Percentiles rank a stretch among this genome's conserved stretches.
These are phyloP conservation scores for Ectropis crepuscularia DNA, from an alignment of 2,888 invertebrate genomes.

Conservation along the genomic window DNA sequence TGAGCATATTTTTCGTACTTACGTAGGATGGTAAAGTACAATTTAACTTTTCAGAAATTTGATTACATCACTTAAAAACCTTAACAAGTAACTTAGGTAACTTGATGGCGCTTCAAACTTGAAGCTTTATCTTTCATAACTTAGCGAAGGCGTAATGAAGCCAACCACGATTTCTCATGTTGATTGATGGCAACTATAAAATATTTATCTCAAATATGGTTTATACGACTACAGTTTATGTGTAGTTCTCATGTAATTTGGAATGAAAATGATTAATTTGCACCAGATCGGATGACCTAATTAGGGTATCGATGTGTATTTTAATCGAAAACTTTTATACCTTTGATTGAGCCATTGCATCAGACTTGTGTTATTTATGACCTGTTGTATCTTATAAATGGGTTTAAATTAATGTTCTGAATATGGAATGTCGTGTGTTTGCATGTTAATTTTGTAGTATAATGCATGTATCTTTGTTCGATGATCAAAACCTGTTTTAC, in stretches of 20 bases:
- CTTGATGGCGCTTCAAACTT: slow-evolving; percentile 8
- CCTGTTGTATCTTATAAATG: background rate
- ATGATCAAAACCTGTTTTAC: no score
- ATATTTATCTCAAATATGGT: slow-evolving; percentile 31
- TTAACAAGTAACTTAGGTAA: no score
- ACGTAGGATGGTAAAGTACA: no score
- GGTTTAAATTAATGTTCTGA: background rate
- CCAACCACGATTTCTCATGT: slow-evolving; percentile 27
- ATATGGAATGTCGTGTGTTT: no score
- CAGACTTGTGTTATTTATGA: slow-evolving; percentile 6
- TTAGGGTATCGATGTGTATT: slow-evolving; percentile 18
- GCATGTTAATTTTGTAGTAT: no score
- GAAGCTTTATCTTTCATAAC: slow-evolving; percentile 24
- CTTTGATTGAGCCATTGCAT: slow-evolving; percentile 17
- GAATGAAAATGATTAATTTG: slow-evolving; percentile 22
- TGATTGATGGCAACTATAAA: slow-evolving; percentile 36
- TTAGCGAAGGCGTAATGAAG: slow-evolving; percentile 32
- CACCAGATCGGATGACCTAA: slow-evolving; percentile 15
- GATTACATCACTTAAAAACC: no score
- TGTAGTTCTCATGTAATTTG: slow-evolving; percentile 20
- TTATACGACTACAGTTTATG: slow-evolving; percentile 27
- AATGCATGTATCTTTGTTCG: no score
- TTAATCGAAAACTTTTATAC: slow-evolving; percentile 21
- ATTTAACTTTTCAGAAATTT: no score
- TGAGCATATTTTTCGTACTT: no score